A percentile compares a stretch with the other conserved stretches of the same genome.
phyloP scores from a whole-genome alignment of 2,113 vertebrate genomes.

The Naja naja region DNA sequence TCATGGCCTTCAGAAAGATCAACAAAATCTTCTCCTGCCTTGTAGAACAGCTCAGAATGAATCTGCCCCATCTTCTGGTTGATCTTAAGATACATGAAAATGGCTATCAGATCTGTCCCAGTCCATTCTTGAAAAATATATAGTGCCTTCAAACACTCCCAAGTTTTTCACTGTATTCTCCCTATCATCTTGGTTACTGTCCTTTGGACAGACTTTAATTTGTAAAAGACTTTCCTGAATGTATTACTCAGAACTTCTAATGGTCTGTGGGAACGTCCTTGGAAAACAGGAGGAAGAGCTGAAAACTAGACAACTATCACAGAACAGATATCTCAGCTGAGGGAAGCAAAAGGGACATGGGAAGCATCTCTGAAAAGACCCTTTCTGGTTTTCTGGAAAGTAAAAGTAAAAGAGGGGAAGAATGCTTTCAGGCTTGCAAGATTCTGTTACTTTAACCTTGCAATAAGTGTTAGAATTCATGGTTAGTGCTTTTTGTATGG shows the following conservation, averaged over 20 bases:
- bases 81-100: not conserved
- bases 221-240: not conserved
- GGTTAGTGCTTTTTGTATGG: not conserved
- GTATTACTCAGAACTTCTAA: not conserved
- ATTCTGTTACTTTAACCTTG: not conserved
- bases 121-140: not conserved
- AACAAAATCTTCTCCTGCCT: not conserved
- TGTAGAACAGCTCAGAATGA: not conserved
- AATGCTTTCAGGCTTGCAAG: not conserved
- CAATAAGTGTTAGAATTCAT: not conserved
- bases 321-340: not conserved
- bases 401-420: not conserved
- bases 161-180: not conserved
- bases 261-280: not conserved
- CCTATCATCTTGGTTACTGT: not conserved
- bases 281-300: not conserved
- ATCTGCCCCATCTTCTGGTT: not conserved
- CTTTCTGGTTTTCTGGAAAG: not conserved
- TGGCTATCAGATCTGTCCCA: not conserved
- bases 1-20: not conserved
- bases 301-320: not conserved
- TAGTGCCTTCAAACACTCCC: not conserved
- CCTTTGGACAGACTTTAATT: not conserved
- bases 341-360: not conserved
- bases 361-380: not conserved